Conservation (phyloP, 2,888 invertebrate species). For the Apamea epomidion region DNA sequence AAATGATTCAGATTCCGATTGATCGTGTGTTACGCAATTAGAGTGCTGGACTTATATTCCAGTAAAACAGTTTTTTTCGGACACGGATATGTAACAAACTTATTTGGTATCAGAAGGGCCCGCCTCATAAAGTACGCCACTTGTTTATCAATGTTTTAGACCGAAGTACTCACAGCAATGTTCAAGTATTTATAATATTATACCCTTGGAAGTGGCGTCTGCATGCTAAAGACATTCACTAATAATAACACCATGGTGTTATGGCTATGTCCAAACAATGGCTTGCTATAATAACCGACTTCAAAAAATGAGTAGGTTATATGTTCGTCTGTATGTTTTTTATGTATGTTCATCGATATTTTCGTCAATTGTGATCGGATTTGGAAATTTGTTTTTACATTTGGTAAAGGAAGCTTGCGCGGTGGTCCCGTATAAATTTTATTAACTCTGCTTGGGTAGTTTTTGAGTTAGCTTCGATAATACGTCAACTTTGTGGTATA, state of each 20-base stretch:
- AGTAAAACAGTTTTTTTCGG: not conserved
- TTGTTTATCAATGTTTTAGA: constrained; percentile 11
- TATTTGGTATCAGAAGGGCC: not conserved
- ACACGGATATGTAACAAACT: not conserved
- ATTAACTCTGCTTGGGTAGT: not conserved
- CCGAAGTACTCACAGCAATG: not conserved
- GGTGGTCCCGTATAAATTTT: not conserved
- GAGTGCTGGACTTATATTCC: not conserved
- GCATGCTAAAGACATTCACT: not conserved
- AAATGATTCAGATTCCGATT: no score
- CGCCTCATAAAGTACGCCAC: no score
- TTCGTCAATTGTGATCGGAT: not conserved
- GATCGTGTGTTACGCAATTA: no score
- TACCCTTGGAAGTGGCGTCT: not conserved
- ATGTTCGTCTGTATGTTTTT: not conserved
- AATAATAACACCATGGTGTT: not conserved
- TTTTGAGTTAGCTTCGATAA: not conserved
- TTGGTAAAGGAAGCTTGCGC: not conserved
- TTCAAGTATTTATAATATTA: not conserved
- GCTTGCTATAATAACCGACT: constrained; percentile 4
- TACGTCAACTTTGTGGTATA: not conserved
- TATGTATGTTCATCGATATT: not conserved
- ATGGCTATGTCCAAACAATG: constrained; percentile 10
- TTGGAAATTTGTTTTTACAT: not conserved
- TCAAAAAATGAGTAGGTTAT: not conserved